phyloP scores from a whole-genome alignment of 2,113 vertebrate species.

The Oxygymnocypris stewartii region DNA sequence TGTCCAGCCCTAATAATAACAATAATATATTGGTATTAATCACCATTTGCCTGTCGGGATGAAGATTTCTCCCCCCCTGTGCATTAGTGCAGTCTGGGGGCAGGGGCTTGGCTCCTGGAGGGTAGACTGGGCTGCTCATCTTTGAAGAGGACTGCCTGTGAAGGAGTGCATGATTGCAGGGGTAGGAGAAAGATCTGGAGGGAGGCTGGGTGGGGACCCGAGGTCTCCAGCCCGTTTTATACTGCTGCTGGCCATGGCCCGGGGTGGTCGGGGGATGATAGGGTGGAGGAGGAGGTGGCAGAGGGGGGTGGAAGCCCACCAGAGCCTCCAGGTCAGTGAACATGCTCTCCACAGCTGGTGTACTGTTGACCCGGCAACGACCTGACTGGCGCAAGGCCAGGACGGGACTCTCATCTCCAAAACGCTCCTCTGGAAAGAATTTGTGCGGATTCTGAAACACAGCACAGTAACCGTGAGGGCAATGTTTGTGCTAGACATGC shows the following conservation, averaged over 20 bases:
- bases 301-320: constrained; percentile 91
- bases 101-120: constrained; percentile 79
- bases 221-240: constrained; percentile 92
- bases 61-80: constrained; percentile 76
- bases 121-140: constrained; percentile 79
- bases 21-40: constrained; percentile 62
- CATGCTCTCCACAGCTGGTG: constrained; percentile 91
- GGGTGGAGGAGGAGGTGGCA: constrained; percentile 93
- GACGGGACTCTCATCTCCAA: constrained; percentile 96
- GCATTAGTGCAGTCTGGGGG: constrained; percentile 91
- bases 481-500: not conserved
- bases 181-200: constrained; percentile 94
- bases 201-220: constrained; percentile 88
- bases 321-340: constrained; percentile 94
- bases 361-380: constrained; percentile 92
- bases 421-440: constrained; percentile 96
- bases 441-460: constrained; percentile 91
- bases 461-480: not conserved
- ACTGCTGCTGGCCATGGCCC: constrained; percentile 78
- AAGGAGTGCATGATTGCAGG: constrained; percentile 89
- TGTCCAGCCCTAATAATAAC: not conserved
- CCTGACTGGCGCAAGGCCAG: constrained; percentile 88
- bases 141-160: constrained; percentile 83
- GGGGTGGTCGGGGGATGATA: constrained; percentile 91
- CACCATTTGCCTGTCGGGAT: constrained; percentile 88